A percentile compares a stretch with the other conserved stretches of the same genome.
Conservation (phyloP, 2,888 invertebrate genomes). For the Leptogaster cylindrica region DNA sequence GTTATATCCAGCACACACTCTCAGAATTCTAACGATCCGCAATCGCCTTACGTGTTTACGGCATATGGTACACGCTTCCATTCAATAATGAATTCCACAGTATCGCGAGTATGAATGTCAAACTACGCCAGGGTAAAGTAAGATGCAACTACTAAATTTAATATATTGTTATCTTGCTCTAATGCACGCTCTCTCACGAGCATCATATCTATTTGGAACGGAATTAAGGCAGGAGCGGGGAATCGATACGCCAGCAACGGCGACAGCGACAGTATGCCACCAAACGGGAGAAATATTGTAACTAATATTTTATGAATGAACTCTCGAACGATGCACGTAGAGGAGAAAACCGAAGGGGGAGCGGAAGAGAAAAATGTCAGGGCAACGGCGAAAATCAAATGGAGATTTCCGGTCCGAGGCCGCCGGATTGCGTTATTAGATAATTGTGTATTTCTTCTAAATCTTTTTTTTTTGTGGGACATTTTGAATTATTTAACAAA, state of each 20-base stretch:
- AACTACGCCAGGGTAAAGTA: neutral
- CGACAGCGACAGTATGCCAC: neutral
- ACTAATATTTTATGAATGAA: slow-evolving; percentile 47
- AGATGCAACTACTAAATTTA: neutral
- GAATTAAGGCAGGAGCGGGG: slow-evolving; percentile 13
- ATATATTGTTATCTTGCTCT: neutral
- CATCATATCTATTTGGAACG: slow-evolving; percentile 15
- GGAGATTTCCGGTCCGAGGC: slow-evolving; percentile 16
- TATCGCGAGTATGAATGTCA: slow-evolving; percentile 32
- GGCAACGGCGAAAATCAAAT: neutral
- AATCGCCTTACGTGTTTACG: no score
- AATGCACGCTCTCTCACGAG: neutral
- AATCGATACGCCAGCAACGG: slow-evolving; percentile 17
- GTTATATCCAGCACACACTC: neutral
- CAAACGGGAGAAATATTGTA: slow-evolving; percentile 18
- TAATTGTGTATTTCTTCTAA: neutral
- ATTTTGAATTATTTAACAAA: no score
- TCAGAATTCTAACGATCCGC: no score
- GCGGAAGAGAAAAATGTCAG: neutral
- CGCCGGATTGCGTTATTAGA: slow-evolving; percentile 4
- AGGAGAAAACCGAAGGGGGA: no score
- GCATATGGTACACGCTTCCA: slow-evolving; percentile 40
- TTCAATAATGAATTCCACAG: slow-evolving; percentile 45
- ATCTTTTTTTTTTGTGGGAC: no score
- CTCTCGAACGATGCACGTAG: slow-evolving; percentile 26